These are phyloP conservation scores for Argyra leucocephala DNA, from an alignment of 2,888 invertebrate species.

Conservation along the genomic window DNA sequence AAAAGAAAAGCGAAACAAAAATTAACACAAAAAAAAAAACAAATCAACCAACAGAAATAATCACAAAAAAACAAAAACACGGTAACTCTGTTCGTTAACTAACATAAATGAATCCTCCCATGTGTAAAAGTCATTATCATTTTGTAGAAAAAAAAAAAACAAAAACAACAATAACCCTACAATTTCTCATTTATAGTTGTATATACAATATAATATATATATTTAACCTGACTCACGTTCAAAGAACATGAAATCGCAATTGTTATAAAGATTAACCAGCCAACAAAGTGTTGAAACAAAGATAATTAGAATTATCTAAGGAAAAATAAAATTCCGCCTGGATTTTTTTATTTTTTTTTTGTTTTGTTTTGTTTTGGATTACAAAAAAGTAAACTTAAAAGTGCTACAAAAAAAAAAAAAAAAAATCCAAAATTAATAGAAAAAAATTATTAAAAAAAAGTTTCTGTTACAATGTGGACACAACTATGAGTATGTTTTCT, in stretches of 20 bases:
- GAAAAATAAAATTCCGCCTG: neutral
- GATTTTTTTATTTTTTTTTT: no score
- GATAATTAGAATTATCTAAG: neutral
- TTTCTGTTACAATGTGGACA: no score
- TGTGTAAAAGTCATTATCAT: neutral
- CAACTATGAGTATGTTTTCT: no score
- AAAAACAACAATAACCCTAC: neutral
- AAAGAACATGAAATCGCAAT: neutral
- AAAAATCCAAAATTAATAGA: neutral
- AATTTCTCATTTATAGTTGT: neutral
- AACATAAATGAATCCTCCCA: neutral
- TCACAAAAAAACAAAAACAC: no score
- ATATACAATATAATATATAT: no score
- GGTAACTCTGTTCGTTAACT: neutral
- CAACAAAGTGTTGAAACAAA: neutral
- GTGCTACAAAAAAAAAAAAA: neutral
- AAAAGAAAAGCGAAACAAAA: no score
- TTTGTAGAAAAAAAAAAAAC: neutral
- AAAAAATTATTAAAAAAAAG: neutral
- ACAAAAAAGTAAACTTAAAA: neutral
- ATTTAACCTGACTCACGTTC: neutral
- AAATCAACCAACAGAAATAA: no score
- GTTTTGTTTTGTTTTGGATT: no score
- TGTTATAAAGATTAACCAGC: slow-evolving; percentile 4
- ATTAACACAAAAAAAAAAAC: no score